Conservation (phyloP, 2,113 vertebrate genomes). For the Corvus hawaiiensis region DNA sequence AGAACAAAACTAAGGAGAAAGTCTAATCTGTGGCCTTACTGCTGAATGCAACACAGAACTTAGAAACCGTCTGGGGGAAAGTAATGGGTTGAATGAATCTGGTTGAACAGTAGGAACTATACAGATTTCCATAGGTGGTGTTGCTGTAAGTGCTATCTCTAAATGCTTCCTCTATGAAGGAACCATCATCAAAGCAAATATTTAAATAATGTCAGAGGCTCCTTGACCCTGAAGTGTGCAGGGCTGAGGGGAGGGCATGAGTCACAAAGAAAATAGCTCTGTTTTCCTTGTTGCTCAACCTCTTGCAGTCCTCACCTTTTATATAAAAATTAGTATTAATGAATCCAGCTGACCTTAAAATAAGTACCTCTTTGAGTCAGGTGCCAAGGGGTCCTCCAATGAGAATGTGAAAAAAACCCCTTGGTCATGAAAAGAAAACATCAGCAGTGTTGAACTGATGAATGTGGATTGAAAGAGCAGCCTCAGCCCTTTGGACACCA, state of each 20-base stretch:
- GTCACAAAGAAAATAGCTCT: background rate
- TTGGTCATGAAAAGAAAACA: background rate
- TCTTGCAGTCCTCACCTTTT: background rate
- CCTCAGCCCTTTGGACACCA: background rate
- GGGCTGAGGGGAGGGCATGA: background rate
- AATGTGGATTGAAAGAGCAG: background rate
- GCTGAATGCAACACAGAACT: background rate
- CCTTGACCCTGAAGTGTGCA: background rate
- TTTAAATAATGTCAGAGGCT: background rate
- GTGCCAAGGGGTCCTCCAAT: background rate
- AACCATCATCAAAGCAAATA: background rate
- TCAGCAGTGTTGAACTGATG: background rate
- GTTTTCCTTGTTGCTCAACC: background rate
- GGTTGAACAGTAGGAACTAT: accelerated
- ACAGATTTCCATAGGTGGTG: background rate
- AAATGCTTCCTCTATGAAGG: background rate
- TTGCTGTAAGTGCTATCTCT: background rate
- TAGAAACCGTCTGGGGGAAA: background rate
- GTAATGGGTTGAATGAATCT: accelerated
- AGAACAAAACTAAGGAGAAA: background rate
- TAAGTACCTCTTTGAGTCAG: background rate
- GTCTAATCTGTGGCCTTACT: background rate
- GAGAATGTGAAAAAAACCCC: background rate
- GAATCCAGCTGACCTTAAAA: background rate
- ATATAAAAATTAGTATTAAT: background rate